A percentile compares a stretch with the other conserved stretches of the same genome.
phyloP scores from a whole-genome alignment of 2,797 vertebrate species.

The Acanthopagrus latus region DNA sequence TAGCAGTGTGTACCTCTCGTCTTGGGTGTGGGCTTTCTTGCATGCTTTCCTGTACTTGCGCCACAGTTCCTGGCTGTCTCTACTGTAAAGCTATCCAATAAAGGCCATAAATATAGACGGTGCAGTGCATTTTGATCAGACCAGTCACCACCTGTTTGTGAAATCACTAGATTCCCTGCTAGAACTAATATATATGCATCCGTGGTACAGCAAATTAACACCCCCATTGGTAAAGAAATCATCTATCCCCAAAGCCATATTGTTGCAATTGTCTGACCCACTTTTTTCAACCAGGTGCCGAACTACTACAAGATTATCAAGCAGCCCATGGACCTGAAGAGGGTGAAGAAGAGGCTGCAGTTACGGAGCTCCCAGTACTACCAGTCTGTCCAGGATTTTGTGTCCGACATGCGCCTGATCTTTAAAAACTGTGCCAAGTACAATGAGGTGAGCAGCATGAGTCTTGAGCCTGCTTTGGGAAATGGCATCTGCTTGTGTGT shows the following conservation, averaged over 20 bases:
- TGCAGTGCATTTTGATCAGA: background rate
- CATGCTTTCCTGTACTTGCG: background rate
- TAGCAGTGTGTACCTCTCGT: background rate
- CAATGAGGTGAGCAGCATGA: conserved; percentile 97
- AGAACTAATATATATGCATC: background rate
- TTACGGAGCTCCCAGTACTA: conserved; percentile 94
- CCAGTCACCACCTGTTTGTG: background rate
- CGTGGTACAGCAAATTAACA: background rate
- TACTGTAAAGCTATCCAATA: no score
- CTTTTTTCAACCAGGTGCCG: conserved; percentile 89
- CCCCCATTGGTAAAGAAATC: background rate
- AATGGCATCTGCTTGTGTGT: conserved; percentile 52
- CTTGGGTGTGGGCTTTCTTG: background rate
- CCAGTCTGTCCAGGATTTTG: conserved; percentile 92
- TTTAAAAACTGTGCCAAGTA: conserved; percentile 99
- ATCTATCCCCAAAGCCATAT: background rate
- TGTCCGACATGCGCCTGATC: conserved; percentile 94
- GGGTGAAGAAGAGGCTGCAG: conserved; percentile 96
- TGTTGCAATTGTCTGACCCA: background rate
- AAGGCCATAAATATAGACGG: background rate
- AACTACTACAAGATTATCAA: conserved; percentile 99
- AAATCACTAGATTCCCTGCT: background rate
- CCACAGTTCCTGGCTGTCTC: background rate
- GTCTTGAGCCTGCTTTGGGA: conserved; percentile 58
- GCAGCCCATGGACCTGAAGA: conserved; percentile 98